These are phyloP conservation scores for Acronicta alni DNA, from an alignment of 2,888 invertebrate species.

Conservation along the genomic window DNA sequence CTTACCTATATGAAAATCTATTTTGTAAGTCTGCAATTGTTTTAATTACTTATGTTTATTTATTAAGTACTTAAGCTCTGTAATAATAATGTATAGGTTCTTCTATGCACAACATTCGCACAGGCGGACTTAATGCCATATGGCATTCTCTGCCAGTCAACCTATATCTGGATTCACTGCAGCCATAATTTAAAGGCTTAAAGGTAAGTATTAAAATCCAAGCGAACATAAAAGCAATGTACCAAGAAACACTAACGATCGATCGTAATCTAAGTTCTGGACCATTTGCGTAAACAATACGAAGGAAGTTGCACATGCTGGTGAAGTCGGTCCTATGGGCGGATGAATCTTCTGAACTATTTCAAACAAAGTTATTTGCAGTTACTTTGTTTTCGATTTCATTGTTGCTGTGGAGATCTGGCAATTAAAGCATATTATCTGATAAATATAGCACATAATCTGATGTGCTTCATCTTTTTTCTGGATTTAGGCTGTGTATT, in stretches of 20 bases:
- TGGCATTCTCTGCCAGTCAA: too few species aligned
- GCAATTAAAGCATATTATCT: too few species aligned
- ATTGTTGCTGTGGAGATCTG: constrained; percentile 36
- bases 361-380: constrained; percentile 31
- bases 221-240: constrained; percentile 47
- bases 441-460: too few species aligned
- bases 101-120: neutral
- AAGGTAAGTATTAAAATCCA: constrained; percentile 45
- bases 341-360: constrained; percentile 49
- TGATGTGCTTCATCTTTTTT: constrained; percentile 5
- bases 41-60: too few species aligned
- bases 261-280: constrained; percentile 65
- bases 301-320: constrained; percentile 72
- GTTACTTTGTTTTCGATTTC: constrained; percentile 34
- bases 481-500: neutral
- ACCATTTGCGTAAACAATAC: constrained; percentile 69
- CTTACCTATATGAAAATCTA: too few species aligned
- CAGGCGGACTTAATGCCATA: constrained; percentile 4
- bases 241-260: constrained; percentile 52
- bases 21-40: too few species aligned
- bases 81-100: neutral
- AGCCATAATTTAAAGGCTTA: constrained; percentile 28
- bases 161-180: constrained; percentile 21
- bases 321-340: constrained; percentile 36
- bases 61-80: neutral